Percentiles rank a stretch among this genome's conserved stretches.
These are phyloP conservation scores for Colletes gigas DNA, from an alignment of 1,140 invertebrate species.

Conservation along the genomic window DNA sequence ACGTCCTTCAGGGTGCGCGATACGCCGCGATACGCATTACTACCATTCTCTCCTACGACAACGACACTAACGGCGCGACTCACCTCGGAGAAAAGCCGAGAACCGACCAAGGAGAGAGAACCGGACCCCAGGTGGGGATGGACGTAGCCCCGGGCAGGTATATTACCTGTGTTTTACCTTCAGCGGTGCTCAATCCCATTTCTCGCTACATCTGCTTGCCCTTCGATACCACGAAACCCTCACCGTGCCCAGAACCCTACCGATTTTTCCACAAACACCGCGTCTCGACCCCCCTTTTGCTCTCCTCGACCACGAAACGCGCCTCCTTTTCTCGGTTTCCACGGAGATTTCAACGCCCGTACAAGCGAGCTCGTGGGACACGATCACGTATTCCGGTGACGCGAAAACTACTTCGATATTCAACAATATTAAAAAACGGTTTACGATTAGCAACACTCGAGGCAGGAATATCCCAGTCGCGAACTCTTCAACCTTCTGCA, in stretches of 20 bases:
- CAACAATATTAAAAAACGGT: too few relatives aligned
- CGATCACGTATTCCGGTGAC: too few relatives aligned
- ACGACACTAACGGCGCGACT: conserved; percentile 71
- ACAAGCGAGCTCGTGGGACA: too few relatives aligned
- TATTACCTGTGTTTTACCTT: conserved; percentile 76
- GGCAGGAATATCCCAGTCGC: too few relatives aligned
- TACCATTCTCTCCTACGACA: conserved; percentile 64
- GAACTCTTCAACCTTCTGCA: too few relatives aligned
- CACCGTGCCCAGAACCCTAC: too few relatives aligned
- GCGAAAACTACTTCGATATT: too few relatives aligned
- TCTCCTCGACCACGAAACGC: too few relatives aligned
- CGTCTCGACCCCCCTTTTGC: neutral
- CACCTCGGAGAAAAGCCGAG: conserved; percentile 69
- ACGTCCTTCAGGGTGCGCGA: conserved; percentile 59
- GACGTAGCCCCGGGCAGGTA: conserved; percentile 71
- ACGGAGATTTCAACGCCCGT: conserved; percentile 31
- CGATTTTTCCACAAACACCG: neutral
- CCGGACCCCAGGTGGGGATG: conserved; percentile 65
- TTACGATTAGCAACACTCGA: too few relatives aligned
- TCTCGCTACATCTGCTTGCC: neutral
- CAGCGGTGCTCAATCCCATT: conserved; percentile 72
- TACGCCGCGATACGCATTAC: conserved; percentile 68
- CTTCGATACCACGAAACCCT: neutral
- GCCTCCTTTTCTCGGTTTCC: neutral
- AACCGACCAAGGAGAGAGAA: conserved; percentile 66